Percentiles rank a stretch among this genome's conserved stretches.
These are phyloP conservation scores for Pseudomugil tenellus DNA, from an alignment of 2,797 vertebrate genomes.

Conservation along the genomic window DNA sequence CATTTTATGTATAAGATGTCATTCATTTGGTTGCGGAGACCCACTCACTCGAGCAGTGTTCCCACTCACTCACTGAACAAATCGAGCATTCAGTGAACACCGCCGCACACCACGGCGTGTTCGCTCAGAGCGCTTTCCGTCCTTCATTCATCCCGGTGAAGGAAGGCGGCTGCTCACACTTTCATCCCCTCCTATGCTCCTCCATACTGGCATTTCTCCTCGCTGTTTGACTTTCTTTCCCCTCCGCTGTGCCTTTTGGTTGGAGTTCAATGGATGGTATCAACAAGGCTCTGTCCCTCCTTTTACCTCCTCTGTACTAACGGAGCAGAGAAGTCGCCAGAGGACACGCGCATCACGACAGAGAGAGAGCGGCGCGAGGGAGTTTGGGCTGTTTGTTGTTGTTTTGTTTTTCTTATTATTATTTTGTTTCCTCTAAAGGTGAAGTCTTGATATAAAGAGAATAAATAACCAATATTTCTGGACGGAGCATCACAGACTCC, in stretches of 20 bases:
- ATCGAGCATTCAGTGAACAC: slow-evolving; percentile 44
- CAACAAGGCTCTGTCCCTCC: slow-evolving; percentile 49
- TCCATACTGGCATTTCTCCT: slow-evolving; percentile 36
- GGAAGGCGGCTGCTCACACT: slow-evolving; percentile 48
- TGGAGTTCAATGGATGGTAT: slow-evolving; percentile 54
- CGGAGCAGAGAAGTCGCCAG: slow-evolving; percentile 44
- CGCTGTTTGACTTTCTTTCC: slow-evolving; percentile 18
- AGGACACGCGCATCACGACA: slow-evolving; percentile 67
- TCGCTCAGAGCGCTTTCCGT: slow-evolving; percentile 42
- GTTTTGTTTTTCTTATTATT: neutral
- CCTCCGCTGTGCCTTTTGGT: slow-evolving; percentile 29
- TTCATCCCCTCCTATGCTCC: slow-evolving; percentile 4
- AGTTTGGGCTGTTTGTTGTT: neutral
- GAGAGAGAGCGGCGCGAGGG: slow-evolving; percentile 33
- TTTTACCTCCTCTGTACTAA: slow-evolving; percentile 36
- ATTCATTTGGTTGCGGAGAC: slow-evolving; percentile 65
- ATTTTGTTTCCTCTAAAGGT: slow-evolving; percentile 3
- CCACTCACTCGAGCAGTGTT: slow-evolving; percentile 66
- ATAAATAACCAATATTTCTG: neutral
- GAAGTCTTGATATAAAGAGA: slow-evolving; percentile 13
- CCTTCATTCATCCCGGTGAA: slow-evolving; percentile 66
- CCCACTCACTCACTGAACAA: slow-evolving; percentile 63
- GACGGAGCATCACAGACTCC: slow-evolving; percentile 11
- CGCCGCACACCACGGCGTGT: slow-evolving; percentile 36
- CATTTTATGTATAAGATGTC: slow-evolving; percentile 63